These are phyloP conservation scores for Torymus auratus DNA, from an alignment of 2,888 invertebrate genomes.

Conservation along the genomic window DNA sequence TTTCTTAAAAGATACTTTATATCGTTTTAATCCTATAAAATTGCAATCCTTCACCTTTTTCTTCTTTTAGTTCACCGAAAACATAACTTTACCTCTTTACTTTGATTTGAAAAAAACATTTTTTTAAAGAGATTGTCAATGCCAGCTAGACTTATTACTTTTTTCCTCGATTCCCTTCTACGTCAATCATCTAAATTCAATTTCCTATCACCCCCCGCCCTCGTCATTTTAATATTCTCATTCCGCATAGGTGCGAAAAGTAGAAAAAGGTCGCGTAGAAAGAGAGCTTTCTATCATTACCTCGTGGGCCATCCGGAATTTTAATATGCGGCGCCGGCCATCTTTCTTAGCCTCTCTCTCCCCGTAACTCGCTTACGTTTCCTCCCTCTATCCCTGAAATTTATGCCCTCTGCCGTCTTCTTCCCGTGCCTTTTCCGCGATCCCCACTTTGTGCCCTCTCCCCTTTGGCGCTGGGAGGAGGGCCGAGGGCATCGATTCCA, in stretches of 20 bases:
- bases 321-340: constrained; percentile 66
- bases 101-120: too few relatives aligned
- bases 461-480: not conserved
- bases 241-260: constrained; percentile 3
- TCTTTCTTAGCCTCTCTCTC: constrained; percentile 57
- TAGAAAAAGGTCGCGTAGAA: constrained; percentile 4
- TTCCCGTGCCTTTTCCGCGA: not conserved
- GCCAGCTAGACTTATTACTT: too few relatives aligned
- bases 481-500: not conserved
- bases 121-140: too few relatives aligned
- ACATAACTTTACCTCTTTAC: too few relatives aligned
- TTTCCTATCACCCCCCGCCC: too few relatives aligned
- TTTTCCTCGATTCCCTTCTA: too few relatives aligned
- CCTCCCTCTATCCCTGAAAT: constrained; percentile 58
- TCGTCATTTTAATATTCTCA: constrained; percentile 1
- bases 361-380: constrained; percentile 49
- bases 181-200: too few relatives aligned
- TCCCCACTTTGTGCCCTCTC: not conserved
- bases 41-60: too few relatives aligned
- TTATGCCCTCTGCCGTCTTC: constrained; percentile 52
- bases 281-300: constrained; percentile 66
- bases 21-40: too few relatives aligned
- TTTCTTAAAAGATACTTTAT: too few relatives aligned
- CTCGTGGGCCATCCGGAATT: constrained; percentile 69
- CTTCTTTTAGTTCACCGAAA: too few relatives aligned